Base-by-base conservation (phyloP, 30 jellyfish, hydroid and myxozoan genomes). In the Phacellophora camtschatica region DNA sequence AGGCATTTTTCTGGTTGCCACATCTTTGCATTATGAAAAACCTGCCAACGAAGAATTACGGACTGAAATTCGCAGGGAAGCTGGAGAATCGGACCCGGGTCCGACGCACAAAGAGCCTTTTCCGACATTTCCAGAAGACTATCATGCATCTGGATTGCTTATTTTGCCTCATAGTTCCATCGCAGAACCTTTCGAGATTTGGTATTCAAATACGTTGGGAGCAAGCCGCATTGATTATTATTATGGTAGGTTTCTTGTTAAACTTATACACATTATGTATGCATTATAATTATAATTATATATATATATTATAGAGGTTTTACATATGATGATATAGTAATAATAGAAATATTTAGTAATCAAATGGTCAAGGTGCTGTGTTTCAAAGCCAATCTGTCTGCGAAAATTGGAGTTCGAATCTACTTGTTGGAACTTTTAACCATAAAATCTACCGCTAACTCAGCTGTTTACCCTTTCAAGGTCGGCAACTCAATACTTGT, bases 101-200 rank as follows among this genome's bases (percentile, higher is more conserved):
- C 58, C 62, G 22, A 3, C 71, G 0, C 51, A 54, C 15, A 54
- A 46, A 24, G 87, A 69, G 66, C 87, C 84, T 5, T 27, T 50
- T 9, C 98, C 98, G 5, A 86, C 55, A n/a, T 80, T 92, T 51
- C 92, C 96, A 4, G 96, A 81, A 49, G 89, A 86, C 46, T 92
- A 85, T 34, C 98, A 92, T 68, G 96, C 98, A 0, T 43, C 98
- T 1, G 98, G 98, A 30, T 51, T 92, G 46, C 61, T 92, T 45
- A 73, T 92, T n/a, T 62, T 92, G 43, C 98, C 98, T 1, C 97
- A 92, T 56, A 92, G 98, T 66, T 57, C 87, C 3, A 92, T 92
- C 15, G 98, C 98, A 0, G 98, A 92, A 74, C 98, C 98, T 5
- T 92, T 92, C 74, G 98, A 92, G 90, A 86, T 92, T 12, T 92